A percentile compares a stretch with the other conserved stretches of the same genome.
phyloP scores from a whole-genome alignment of 2,797 vertebrate genomes.

The Melanotaenia boesemani region DNA sequence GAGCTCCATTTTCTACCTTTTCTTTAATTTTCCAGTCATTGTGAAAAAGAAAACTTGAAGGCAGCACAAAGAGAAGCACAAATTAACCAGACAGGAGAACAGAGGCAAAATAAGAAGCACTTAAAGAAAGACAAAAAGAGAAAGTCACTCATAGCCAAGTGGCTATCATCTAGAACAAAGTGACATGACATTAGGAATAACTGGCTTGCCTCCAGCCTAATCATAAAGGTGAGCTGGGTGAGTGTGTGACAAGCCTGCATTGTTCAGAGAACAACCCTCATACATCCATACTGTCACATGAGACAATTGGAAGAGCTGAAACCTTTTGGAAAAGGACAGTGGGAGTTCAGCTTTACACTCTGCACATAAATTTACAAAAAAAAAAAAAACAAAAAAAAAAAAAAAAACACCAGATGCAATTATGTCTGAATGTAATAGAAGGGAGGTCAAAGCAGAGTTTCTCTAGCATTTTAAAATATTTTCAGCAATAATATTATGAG shows the following conservation, averaged over 20 bases:
- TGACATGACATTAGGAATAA: slow-evolving; percentile 52
- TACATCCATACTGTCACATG: slow-evolving; percentile 37
- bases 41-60: slow-evolving; percentile 35
- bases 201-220: slow-evolving; percentile 55
- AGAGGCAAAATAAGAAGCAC: slow-evolving; percentile 53
- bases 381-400: too few relatives aligned
- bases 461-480: background rate
- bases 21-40: slow-evolving; percentile 24
- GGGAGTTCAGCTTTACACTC: slow-evolving; percentile 5
- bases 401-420: background rate
- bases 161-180: slow-evolving; percentile 61
- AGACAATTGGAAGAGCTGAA: slow-evolving; percentile 28
- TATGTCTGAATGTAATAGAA: background rate
- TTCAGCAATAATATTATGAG: background rate
- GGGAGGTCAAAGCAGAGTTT: background rate
- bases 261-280: slow-evolving; percentile 46
- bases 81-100: slow-evolving; percentile 51
- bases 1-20: slow-evolving; percentile 27
- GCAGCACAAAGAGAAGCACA: slow-evolving; percentile 51
- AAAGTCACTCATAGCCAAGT: slow-evolving; percentile 46
- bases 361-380: background rate
- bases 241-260: slow-evolving; percentile 43
- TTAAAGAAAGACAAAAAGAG: slow-evolving; percentile 45
- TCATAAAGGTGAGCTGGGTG: slow-evolving; percentile 45
- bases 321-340: slow-evolving; percentile 5